phyloP scores from a whole-genome alignment of 2,888 invertebrate genomes.

The Melangyna quadrimaculata region DNA sequence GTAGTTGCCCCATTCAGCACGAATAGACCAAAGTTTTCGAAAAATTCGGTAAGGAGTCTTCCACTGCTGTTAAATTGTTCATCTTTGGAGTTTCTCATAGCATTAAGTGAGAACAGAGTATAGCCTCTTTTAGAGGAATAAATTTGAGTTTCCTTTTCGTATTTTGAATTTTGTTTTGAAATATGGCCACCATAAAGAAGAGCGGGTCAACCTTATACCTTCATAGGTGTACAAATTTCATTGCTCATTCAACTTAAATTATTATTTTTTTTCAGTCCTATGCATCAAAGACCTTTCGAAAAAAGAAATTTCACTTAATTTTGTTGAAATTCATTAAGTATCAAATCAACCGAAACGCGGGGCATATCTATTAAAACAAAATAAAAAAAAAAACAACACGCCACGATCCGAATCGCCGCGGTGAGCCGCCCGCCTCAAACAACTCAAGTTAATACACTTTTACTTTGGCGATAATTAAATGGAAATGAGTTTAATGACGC shows the following conservation, averaged over 20 bases:
- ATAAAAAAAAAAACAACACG: background rate
- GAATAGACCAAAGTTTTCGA: too few species aligned
- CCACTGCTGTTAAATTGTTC: too few species aligned
- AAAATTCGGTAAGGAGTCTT: too few species aligned
- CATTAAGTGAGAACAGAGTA: too few species aligned
- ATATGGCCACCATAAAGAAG: background rate
- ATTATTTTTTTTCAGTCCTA: background rate
- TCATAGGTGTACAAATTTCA: background rate
- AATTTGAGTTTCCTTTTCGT: too few species aligned
- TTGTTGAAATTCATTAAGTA: conserved; percentile 39
- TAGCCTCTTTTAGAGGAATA: too few species aligned
- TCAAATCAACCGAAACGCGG: conserved; percentile 55
- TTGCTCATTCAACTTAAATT: background rate
- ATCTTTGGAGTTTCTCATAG: too few species aligned
- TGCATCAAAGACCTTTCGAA: background rate
- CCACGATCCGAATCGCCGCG: background rate
- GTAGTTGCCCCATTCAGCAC: too few species aligned
- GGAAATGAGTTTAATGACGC: conserved; percentile 69
- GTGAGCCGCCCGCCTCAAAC: background rate
- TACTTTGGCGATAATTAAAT: conserved; percentile 59
- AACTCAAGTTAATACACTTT: conserved; percentile 48
- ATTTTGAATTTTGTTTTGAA: background rate
- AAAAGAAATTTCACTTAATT: conserved; percentile 7
- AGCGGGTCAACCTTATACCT: background rate
- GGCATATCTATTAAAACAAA: conserved; percentile 9